Conservation (phyloP, 37 sponge, comb jelly and placozoan genomes). For the Mnemiopsis leidyi region DNA sequence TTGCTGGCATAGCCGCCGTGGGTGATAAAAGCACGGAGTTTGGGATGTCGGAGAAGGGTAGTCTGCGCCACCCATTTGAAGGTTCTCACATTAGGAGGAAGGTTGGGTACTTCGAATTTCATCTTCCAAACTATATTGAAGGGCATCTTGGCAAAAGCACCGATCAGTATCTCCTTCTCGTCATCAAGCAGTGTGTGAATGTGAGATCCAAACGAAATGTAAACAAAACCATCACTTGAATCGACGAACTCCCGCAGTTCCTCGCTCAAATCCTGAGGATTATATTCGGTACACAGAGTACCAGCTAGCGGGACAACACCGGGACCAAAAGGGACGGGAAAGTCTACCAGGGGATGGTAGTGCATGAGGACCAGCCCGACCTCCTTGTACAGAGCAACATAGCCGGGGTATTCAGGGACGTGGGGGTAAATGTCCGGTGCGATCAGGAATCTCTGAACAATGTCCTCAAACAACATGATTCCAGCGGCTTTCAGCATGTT, state of each 20-base stretch:
- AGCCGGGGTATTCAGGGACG: conserved; percentile 40
- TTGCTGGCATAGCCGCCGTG: conserved; percentile 61
- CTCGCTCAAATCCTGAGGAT: conserved; percentile 5
- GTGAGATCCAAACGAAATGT: conserved; percentile 8
- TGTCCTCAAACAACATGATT: background rate
- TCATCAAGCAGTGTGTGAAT: background rate
- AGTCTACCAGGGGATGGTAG: conserved; percentile 17
- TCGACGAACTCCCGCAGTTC: conserved; percentile 1
- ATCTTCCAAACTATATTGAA: conserved; percentile 45
- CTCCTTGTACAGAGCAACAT: background rate
- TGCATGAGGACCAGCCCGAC: conserved; percentile 25
- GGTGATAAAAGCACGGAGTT: conserved; percentile 23
- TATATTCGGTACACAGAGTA: conserved; percentile 18
- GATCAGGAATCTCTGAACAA: background rate
- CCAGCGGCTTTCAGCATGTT: background rate
- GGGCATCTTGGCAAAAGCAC: conserved; percentile 2
- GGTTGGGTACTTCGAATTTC: background rate
- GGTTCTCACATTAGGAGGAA: conserved; percentile 30
- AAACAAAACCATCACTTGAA: background rate
- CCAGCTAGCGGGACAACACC: conserved; percentile 32
- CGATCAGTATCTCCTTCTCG: conserved; percentile 36
- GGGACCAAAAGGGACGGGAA: conserved; percentile 28
- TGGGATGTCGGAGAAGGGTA: conserved; percentile 36
- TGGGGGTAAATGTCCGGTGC: conserved; percentile 42
- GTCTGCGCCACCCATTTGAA: conserved; percentile 32